These are phyloP conservation scores for Sebastes diploproa DNA, from an alignment of 2,797 vertebrate species.

Conservation along the genomic window DNA sequence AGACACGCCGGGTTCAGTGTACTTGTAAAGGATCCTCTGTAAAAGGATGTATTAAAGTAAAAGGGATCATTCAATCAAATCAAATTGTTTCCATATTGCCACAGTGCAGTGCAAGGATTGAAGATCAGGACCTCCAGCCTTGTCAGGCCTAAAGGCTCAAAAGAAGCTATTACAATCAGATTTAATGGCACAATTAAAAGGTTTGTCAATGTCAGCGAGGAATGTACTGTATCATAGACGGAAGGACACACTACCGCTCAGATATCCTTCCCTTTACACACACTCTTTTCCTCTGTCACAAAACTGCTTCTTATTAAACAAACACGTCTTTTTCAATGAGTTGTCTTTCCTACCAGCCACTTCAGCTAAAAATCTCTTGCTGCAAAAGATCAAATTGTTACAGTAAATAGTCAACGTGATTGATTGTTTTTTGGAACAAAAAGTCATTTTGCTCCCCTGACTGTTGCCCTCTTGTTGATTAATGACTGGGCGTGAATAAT, in stretches of 20 bases:
- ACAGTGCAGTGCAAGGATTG: not conserved
- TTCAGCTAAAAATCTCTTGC: not conserved
- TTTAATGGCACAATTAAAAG: conserved; percentile 31
- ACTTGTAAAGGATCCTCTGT: not conserved
- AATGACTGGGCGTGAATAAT: conserved; percentile 17
- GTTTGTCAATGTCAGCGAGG: not conserved
- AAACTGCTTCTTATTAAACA: not conserved
- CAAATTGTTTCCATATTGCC: conserved; percentile 39
- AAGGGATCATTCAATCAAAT: conserved; percentile 27
- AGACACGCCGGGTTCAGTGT: not conserved
- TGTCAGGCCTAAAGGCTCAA: not conserved
- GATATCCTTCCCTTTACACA: not conserved
- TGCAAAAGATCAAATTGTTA: not conserved
- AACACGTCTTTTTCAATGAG: not conserved
- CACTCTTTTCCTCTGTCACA: not conserved
- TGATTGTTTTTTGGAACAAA: conserved; percentile 18
- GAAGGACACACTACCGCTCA: not conserved
- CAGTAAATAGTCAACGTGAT: not conserved
- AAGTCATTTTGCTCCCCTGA: not conserved
- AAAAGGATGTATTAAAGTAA: not conserved
- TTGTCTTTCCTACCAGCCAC: not conserved
- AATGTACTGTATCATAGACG: not conserved
- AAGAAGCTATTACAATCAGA: conserved; percentile 41
- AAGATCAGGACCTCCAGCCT: conserved; percentile 4
- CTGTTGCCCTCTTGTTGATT: conserved; percentile 16